These are phyloP conservation scores for Tympanuchus pallidicinctus DNA, from an alignment of 2,113 vertebrate species.

Conservation along the genomic window DNA sequence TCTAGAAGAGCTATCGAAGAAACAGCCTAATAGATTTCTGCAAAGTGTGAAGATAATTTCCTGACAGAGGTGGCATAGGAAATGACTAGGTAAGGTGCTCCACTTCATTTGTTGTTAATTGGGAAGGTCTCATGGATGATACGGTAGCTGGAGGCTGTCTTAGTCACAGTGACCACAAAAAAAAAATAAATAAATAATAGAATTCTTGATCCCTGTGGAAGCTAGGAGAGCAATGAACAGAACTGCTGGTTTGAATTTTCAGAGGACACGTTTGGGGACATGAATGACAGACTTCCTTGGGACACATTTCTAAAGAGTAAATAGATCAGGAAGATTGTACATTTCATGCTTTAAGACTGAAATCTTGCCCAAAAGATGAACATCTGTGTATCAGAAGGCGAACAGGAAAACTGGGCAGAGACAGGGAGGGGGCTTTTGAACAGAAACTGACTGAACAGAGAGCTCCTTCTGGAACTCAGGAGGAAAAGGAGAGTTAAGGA, in stretches of 20 bases:
- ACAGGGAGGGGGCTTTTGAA: too few relatives aligned
- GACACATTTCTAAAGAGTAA: neutral
- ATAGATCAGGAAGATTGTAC: neutral
- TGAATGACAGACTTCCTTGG: neutral
- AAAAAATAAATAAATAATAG: neutral
- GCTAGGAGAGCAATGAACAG: neutral
- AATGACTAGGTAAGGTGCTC: neutral
- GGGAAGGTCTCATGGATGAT: neutral
- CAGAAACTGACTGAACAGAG: neutral
- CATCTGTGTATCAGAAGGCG: neutral
- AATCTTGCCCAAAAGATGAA: neutral
- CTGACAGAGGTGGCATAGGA: neutral
- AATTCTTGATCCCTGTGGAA: neutral
- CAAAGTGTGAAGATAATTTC: neutral
- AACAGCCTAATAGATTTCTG: neutral
- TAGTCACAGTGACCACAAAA: neutral
- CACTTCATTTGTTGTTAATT: neutral
- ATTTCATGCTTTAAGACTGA: neutral
- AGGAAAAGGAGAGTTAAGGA: neutral
- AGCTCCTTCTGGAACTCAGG: neutral
- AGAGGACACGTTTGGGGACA: neutral
- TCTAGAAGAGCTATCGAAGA: neutral
- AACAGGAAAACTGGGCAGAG: too few relatives aligned
- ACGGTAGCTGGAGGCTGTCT: neutral
- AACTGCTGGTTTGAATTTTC: neutral